These are phyloP conservation scores for Melanerpes formicivorus DNA, from an alignment of 2,113 vertebrate species.

Conservation along the genomic window DNA sequence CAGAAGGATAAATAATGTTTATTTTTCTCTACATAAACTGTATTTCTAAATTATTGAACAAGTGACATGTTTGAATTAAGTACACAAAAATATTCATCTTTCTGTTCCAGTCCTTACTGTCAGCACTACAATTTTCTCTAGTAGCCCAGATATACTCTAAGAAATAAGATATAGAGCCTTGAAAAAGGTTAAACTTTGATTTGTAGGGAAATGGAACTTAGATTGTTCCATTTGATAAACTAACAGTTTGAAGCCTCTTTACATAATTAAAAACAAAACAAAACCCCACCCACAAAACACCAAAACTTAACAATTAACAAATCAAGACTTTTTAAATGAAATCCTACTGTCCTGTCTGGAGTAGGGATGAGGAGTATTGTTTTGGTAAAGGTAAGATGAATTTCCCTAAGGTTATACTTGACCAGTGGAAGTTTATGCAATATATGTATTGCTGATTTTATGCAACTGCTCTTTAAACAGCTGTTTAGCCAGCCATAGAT, in stretches of 20 bases:
- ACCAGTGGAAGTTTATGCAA: background rate
- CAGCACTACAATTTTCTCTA: slow-evolving; percentile 14
- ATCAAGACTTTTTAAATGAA: background rate
- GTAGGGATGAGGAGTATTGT: background rate
- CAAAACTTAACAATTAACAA: background rate
- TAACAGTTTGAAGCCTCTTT: background rate
- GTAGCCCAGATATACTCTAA: slow-evolving; percentile 16
- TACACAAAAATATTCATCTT: slow-evolving; percentile 36
- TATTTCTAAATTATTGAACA: slow-evolving; percentile 34
- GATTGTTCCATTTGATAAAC: background rate
- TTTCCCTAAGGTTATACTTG: background rate
- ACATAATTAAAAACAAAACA: background rate
- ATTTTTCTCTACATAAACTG: slow-evolving; percentile 24
- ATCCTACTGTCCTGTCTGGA: background rate
- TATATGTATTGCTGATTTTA: background rate
- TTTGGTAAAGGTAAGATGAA: background rate
- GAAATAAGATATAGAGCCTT: background rate
- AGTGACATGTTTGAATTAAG: slow-evolving; percentile 42
- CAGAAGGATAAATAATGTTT: slow-evolving; percentile 52
- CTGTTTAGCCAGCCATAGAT: background rate
- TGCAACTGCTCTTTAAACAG: background rate
- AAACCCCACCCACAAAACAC: too few species aligned
- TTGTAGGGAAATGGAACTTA: background rate
- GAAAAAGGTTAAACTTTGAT: background rate
- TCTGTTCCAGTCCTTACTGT: slow-evolving; percentile 22